Percentiles rank a stretch among this genome's conserved stretches.
These are phyloP conservation scores for Xylocampa areola DNA, from an alignment of 2,888 invertebrate genomes.

Conservation along the genomic window DNA sequence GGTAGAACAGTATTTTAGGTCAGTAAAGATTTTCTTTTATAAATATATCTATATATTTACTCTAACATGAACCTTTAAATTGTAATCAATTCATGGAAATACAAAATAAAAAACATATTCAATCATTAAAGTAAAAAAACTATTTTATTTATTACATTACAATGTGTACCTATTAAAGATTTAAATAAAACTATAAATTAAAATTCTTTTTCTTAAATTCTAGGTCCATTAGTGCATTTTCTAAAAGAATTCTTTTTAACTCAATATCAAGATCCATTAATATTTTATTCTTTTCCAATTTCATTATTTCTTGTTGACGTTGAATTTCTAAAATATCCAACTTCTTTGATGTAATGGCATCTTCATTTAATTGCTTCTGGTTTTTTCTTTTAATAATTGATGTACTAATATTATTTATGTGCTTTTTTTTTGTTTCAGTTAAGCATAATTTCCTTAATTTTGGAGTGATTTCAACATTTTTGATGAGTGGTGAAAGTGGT, in stretches of 20 bases:
- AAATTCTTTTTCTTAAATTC: conserved; percentile 5
- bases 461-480: neutral
- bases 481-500: neutral
- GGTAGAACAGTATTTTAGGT: too few relatives aligned
- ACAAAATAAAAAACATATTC: too few relatives aligned
- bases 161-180: too few relatives aligned
- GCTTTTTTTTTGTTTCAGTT: conserved; percentile 1
- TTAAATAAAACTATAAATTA: neutral
- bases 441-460: neutral
- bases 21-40: too few relatives aligned
- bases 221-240: conserved; percentile 5
- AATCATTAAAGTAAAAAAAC: too few relatives aligned
- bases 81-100: too few relatives aligned
- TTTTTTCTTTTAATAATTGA: conserved; percentile 1
- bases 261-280: neutral
- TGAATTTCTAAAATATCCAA: conserved; percentile 7
- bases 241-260: conserved; percentile 5
- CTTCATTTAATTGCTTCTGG: conserved; percentile 1
- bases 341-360: conserved; percentile 1
- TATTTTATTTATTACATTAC: too few relatives aligned
- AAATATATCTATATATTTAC: too few relatives aligned
- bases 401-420: neutral
- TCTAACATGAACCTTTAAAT: too few relatives aligned
- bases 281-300: neutral
- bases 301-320: neutral